A percentile compares a stretch with the other conserved stretches of the same genome.
These are phyloP conservation scores for Eutolmus rufibarbis DNA, from an alignment of 2,888 invertebrate species.

Conservation along the genomic window DNA sequence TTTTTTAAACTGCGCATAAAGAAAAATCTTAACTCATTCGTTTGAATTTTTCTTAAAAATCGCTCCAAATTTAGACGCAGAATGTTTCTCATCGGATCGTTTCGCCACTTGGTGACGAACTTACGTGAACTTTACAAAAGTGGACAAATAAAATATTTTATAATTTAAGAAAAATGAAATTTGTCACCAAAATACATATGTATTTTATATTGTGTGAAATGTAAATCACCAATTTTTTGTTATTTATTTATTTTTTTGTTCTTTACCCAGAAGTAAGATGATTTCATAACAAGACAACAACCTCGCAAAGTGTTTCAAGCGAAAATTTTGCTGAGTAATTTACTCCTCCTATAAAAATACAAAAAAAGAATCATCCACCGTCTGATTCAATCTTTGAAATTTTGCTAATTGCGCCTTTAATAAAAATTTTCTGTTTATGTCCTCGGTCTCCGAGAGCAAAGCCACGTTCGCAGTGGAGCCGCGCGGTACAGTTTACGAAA, in stretches of 20 bases:
- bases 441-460: too few relatives aligned
- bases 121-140: background rate
- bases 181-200: background rate
- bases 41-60: background rate
- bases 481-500: background rate
- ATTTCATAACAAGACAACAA: background rate
- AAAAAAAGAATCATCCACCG: background rate
- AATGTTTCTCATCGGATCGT: background rate
- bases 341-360: background rate
- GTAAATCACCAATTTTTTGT: background rate
- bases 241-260: too few relatives aligned
- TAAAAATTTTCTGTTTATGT: background rate
- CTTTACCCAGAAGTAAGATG: background rate
- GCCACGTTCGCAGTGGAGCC: background rate
- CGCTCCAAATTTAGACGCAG: background rate
- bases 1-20: too few relatives aligned
- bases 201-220: background rate
- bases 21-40: background rate
- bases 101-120: background rate
- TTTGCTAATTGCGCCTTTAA: background rate
- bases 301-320: background rate
- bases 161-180: background rate
- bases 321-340: background rate
- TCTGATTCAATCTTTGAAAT: background rate
- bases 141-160: background rate